These are phyloP conservation scores for Drosophila elegans DNA, from an alignment of 1,140 invertebrate species.

Conservation along the genomic window DNA sequence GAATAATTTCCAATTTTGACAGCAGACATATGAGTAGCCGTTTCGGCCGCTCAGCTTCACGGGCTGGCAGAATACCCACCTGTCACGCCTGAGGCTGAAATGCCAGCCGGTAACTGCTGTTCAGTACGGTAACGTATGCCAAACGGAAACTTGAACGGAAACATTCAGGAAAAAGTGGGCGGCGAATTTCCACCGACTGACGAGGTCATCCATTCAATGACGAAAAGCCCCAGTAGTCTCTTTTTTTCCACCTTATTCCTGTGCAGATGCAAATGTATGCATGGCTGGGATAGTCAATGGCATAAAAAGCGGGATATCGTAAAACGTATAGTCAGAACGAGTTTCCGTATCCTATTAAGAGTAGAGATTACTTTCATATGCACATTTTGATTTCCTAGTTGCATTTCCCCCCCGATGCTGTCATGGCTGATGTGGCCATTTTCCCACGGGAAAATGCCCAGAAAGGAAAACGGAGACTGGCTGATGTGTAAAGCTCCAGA, in stretches of 20 bases:
- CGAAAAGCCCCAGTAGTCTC: slow-evolving; percentile 34
- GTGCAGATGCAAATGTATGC: slow-evolving; percentile 59
- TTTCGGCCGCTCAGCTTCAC: slow-evolving; percentile 21
- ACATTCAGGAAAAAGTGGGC: slow-evolving; percentile 50
- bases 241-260: not conserved
- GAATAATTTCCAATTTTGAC: slow-evolving; percentile 82
- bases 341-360: slow-evolving; percentile 81
- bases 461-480: not conserved
- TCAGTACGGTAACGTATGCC: slow-evolving; percentile 50
- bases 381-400: slow-evolving; percentile 80
- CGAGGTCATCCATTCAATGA: slow-evolving; percentile 65
- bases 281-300: slow-evolving; percentile 62
- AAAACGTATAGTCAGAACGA: slow-evolving; percentile 74
- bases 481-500: not conserved
- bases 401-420: slow-evolving; percentile 36
- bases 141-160: slow-evolving; percentile 71
- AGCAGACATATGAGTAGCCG: slow-evolving; percentile 68
- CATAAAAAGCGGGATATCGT: slow-evolving; percentile 73
- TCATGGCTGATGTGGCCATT: slow-evolving; percentile 16
- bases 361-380: slow-evolving; percentile 81
- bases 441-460: slow-evolving; percentile 13
- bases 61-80: slow-evolving; percentile 17
- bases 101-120: slow-evolving; percentile 43
- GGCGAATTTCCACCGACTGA: slow-evolving; percentile 28
- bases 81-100: slow-evolving; percentile 22